phyloP scores from a whole-genome alignment of 2,113 vertebrate species.

The Sceloporus undulatus region DNA sequence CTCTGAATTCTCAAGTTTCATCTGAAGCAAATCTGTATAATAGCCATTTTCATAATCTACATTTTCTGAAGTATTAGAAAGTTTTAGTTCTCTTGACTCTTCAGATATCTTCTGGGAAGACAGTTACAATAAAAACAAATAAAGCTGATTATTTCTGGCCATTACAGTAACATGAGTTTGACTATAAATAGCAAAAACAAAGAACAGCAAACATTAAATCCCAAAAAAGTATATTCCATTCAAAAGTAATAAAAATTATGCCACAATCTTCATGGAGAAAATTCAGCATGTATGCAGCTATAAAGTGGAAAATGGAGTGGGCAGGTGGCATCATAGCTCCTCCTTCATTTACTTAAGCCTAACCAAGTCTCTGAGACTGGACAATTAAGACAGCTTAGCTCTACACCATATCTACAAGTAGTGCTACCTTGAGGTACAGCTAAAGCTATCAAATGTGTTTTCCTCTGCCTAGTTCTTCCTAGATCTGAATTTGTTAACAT shows the following conservation, averaged over 20 bases:
- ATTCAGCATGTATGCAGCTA: not conserved
- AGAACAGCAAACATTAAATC: not conserved
- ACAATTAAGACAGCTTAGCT: not conserved
- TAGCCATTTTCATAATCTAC: conserved; percentile 80
- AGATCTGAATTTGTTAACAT: not conserved
- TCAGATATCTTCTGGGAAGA: conserved; percentile 73
- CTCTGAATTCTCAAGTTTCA: conserved; percentile 90
- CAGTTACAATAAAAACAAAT: conserved; percentile 8
- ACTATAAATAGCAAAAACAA: not conserved
- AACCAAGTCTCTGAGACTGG: not conserved
- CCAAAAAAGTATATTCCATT: not conserved
- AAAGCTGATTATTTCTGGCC: not conserved
- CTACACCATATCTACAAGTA: too few species aligned
- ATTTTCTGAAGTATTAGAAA: conserved; percentile 23
- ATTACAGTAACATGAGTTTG: conserved; percentile 27
- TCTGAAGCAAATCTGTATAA: conserved; percentile 90
- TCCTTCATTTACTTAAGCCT: not conserved
- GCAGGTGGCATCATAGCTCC: too few species aligned
- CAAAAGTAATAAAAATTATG: not conserved
- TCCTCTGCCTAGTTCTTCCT: not conserved
- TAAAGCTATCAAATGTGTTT: not conserved
- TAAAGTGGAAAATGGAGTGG: not conserved
- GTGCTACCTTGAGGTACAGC: not conserved
- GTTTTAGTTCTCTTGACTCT: conserved; percentile 66
- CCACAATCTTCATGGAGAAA: not conserved